phyloP scores from a whole-genome alignment of 2,113 vertebrate species.

The Bostrychus sinensis region DNA sequence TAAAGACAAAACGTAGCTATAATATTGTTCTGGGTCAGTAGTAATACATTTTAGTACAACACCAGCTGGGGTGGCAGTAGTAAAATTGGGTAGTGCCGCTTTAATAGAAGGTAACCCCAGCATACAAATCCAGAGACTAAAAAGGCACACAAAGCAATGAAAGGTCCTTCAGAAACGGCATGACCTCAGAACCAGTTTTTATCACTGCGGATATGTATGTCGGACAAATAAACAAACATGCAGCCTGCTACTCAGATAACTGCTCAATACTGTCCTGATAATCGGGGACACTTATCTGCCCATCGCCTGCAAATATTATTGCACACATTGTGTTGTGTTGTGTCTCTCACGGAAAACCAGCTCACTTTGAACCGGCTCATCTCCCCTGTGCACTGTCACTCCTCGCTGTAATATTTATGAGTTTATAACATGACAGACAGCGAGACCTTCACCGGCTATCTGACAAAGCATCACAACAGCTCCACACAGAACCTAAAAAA shows the following conservation, averaged over 20 bases:
- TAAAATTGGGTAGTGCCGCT: too few relatives aligned
- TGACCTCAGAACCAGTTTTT: not conserved
- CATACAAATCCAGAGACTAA: not conserved
- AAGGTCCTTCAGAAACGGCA: not conserved
- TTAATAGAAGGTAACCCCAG: not conserved
- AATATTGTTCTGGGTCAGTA: too few relatives aligned
- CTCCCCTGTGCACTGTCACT: not conserved
- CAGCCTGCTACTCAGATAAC: not conserved
- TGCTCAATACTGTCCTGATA: not conserved
- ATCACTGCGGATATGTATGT: not conserved
- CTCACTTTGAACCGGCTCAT: not conserved
- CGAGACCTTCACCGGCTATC: slow-evolving; percentile 5
- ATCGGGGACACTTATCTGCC: slow-evolving; percentile 1
- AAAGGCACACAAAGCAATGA: not conserved
- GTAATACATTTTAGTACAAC: too few relatives aligned
- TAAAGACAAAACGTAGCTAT: too few relatives aligned
- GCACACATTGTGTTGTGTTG: not conserved
- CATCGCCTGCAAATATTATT: not conserved
- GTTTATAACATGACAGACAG: slow-evolving; percentile 13
- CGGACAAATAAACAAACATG: not conserved
- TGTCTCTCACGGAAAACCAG: not conserved
- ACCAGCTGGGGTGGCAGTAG: too few relatives aligned
- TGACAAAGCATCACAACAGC: not conserved
- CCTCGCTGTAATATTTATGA: slow-evolving; percentile 11
- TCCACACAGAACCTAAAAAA: not conserved